Base-by-base conservation (phyloP, 1,140 invertebrate genomes). In the Apis mellifera region DNA sequence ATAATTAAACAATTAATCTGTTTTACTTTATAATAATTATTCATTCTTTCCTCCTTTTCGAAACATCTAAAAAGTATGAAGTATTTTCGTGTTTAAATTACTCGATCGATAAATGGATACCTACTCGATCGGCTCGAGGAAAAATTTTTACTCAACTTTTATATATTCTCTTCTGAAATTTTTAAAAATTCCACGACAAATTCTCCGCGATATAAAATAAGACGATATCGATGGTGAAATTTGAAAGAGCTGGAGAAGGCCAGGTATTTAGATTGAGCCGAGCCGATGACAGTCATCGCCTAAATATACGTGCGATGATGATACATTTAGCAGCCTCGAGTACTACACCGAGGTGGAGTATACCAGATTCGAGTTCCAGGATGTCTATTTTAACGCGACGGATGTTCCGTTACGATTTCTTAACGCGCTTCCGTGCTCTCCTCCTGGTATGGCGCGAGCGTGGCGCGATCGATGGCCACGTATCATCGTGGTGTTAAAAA, bases 331-430 rank as follows among this genome's bases (percentile, higher is more conserved):
- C 74, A 52, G 65, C 64, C 79, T 85, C 86, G 79, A 76, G 76
- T 83, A 85, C 64, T 66, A 54, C 50, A 59, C 57, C 62, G 55
- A 57, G 64, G 54, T 84, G 82, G 83, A 72, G 78, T 57, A 68
- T 17, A 23, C 75, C 71, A 48, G 62, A 23, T 50, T 59, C 71
- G 55, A 72, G 70, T 85, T 84, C 83, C 78, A 78, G 86, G 72
- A 70, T 88, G 73, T 90, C 89, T 91, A 91, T 91, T 91, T 91
- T 90, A 88, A 89, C 74, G 64, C 88, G 79, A 86, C 83, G 81
- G 75, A 89, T 84, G 72, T 86, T 68, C 77, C 83, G 71, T 83
- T 79, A 87, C 84, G 59, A 87, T 87, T 89, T 83, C 86, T 78
- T 82, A n/a, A 23, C 77, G 60, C 76, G 64, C 73, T 89, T 90